Evolutionary conservation across 2,888 invertebrate genomes (phyloP).

Genomic region (Arctia plantaginis): DNA sequence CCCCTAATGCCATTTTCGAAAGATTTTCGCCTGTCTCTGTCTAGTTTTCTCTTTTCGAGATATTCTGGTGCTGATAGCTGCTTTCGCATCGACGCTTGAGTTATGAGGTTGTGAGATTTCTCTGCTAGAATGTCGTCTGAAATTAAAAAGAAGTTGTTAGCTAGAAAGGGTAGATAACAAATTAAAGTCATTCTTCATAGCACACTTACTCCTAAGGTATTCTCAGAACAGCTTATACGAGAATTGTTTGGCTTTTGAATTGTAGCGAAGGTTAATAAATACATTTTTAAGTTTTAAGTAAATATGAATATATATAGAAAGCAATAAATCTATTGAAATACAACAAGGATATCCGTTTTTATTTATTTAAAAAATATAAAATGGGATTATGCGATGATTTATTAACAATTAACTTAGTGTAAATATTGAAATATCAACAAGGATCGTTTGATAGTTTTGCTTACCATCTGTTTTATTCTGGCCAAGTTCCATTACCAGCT

Average conservation of each 20-base stretch:
- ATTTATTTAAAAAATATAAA: not conserved
- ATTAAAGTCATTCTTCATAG: not conserved
- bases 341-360: not conserved
- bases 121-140: conserved; percentile 88
- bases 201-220: not conserved
- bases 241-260: too few species aligned
- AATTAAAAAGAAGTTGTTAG: conserved; percentile 43
- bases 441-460: conserved; percentile 16
- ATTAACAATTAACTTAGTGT: not conserved
- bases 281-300: not conserved
- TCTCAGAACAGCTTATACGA: not conserved
- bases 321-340: not conserved
- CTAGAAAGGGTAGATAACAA: not conserved
- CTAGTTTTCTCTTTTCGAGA: conserved; percentile 93
- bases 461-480: conserved; percentile 91
- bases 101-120: conserved; percentile 84
- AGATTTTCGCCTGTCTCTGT: conserved; percentile 89
- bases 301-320: not conserved
- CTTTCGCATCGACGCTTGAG: conserved; percentile 89
- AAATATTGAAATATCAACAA: not conserved
- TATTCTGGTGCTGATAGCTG: conserved; percentile 96
- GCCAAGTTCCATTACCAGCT: conserved; percentile 95
- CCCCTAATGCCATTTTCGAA: conserved; percentile 87
- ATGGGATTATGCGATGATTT: not conserved
- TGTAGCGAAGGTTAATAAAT: too few species aligned